Percentiles rank a stretch among this genome's conserved stretches.
phyloP scores from a whole-genome alignment of 2,888 invertebrate species.

The Nephrotoma flavescens region DNA sequence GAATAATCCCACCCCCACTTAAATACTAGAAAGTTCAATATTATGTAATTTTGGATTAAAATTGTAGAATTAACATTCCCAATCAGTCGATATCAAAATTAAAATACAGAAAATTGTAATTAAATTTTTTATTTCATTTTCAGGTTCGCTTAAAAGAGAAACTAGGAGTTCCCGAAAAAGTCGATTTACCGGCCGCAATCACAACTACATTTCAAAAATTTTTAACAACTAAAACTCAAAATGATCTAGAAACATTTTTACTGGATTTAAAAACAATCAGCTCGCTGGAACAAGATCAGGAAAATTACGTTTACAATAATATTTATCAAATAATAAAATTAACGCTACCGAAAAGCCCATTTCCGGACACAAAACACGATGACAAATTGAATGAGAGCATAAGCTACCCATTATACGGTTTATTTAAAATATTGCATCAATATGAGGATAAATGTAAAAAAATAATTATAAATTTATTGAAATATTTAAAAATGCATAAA shows the following conservation, averaged over 20 bases:
- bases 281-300: constrained; percentile 28
- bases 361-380: constrained; percentile 41
- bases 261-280: constrained; percentile 28
- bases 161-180: constrained; percentile 25
- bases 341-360: constrained; percentile 27
- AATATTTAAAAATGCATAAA: constrained; percentile 54
- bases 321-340: constrained; percentile 26
- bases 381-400: constrained; percentile 59
- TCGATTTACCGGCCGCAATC: constrained; percentile 28
- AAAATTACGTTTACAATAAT: constrained; percentile 30
- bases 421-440: constrained; percentile 70
- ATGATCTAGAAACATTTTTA: constrained; percentile 28
- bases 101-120: too few relatives aligned
- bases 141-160: constrained; percentile 32
- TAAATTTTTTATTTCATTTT: neutral
- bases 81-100: too few relatives aligned
- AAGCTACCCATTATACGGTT: constrained; percentile 69
- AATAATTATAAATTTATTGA: constrained; percentile 61
- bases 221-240: constrained; percentile 24
- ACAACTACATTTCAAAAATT: constrained; percentile 30
- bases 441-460: constrained; percentile 63
- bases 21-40: too few relatives aligned
- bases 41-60: too few relatives aligned
- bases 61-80: too few relatives aligned
- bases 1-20: too few relatives aligned